Percentiles rank a stretch among this genome's conserved stretches.
Evolutionary conservation across 2,113 vertebrate species (phyloP).

Genomic region (Podiceps cristatus): DNA sequence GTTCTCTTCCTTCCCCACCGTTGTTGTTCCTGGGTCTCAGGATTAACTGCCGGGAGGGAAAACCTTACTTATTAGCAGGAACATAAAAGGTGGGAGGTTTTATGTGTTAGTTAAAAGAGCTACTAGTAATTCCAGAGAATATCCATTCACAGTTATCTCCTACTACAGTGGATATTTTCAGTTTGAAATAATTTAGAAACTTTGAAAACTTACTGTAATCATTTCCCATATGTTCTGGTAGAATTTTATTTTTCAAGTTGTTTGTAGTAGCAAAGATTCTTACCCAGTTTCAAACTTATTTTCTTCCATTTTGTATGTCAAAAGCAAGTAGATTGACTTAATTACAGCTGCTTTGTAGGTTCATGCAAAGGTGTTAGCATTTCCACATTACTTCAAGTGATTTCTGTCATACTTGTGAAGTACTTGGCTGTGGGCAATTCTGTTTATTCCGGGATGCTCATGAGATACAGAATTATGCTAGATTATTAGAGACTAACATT

Average conservation of each 20-base stretch:
- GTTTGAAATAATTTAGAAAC: not conserved
- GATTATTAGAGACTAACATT: not conserved
- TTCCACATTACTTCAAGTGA: not conserved
- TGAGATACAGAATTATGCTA: not conserved
- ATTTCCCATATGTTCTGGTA: not conserved
- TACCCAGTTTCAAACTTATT: fast-evolving
- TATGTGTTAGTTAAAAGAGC: not conserved
- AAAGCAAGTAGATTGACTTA: not conserved
- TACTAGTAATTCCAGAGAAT: not conserved
- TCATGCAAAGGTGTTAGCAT: not conserved
- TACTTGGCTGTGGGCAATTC: not conserved
- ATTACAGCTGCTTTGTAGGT: not conserved
- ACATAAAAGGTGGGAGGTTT: not conserved
- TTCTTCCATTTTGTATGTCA: not conserved
- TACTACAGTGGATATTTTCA: not conserved
- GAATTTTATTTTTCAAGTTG: not conserved
- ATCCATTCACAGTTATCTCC: fast-evolving
- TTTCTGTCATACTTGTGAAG: not conserved
- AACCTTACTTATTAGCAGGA: not conserved
- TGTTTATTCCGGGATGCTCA: not conserved
- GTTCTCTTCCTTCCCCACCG: too few relatives aligned
- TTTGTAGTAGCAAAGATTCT: not conserved
- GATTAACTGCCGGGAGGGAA: not conserved
- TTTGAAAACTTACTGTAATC: not conserved
- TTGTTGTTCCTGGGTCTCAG: not conserved